Evolutionary conservation across 2,797 vertebrate species (phyloP).

Genomic region (Anguilla marmorata): DNA sequence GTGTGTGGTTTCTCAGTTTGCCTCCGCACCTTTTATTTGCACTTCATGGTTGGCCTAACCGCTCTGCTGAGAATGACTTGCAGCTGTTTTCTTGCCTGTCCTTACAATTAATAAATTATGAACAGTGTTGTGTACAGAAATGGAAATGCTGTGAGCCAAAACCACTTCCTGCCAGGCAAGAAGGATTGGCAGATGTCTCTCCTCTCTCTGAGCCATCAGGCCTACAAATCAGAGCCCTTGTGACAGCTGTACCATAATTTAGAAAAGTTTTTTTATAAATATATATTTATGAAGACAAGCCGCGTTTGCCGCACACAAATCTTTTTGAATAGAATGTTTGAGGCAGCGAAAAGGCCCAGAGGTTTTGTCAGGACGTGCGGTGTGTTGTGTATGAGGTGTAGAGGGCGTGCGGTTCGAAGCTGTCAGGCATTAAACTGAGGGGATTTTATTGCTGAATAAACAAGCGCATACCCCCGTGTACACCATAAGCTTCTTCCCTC

Average conservation of each 20-base stretch:
- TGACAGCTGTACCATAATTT: not conserved
- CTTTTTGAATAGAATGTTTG: not conserved
- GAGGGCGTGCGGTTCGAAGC: not conserved
- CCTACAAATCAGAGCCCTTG: not conserved
- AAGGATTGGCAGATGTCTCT: slow-evolving; percentile 41
- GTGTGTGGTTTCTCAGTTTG: slow-evolving; percentile 35
- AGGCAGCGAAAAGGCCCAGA: not conserved
- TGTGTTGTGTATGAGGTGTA: not conserved
- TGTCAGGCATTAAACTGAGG: not conserved
- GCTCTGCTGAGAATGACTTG: slow-evolving; percentile 38
- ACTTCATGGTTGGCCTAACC: slow-evolving; percentile 39
- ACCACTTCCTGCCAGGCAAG: slow-evolving; percentile 33
- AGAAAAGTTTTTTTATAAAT: not conserved
- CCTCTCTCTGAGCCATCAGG: slow-evolving; percentile 34
- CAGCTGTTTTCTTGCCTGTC: slow-evolving; percentile 29
- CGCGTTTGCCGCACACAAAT: not conserved
- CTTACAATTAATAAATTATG: slow-evolving; percentile 45
- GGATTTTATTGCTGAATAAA: not conserved
- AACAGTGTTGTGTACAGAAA: slow-evolving; percentile 41
- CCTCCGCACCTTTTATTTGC: slow-evolving; percentile 36
- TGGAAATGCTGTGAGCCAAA: slow-evolving; percentile 36
- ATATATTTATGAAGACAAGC: not conserved
- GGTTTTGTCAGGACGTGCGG: not conserved
- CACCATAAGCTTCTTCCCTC: not conserved
- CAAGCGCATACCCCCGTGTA: not conserved